Base-by-base conservation (phyloP, 1,140 invertebrate species). In the Pseudoatta argentina region DNA sequence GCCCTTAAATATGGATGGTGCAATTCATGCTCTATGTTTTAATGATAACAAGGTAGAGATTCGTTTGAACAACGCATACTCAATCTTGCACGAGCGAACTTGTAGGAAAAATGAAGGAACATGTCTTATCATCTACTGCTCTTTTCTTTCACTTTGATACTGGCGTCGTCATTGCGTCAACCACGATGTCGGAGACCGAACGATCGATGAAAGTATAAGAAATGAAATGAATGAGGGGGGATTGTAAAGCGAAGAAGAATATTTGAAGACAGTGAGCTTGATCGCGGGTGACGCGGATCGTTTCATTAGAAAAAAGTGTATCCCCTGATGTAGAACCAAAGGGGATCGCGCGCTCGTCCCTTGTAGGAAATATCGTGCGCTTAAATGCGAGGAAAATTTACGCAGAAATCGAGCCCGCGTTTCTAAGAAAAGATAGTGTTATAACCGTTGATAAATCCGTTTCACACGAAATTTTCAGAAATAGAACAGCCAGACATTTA, bases 181-280 rank as follows among this genome's bases (percentile, higher is more conserved):
- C 53, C 34, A 55, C 79, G 34, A 73, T 61, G 69, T 61, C 67
- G 24, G 55, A 82, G 79, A 82, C 67, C 18, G 55, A 24, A 51
- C 79, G 69, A 83, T 83, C 79, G 79, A 83, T 83, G 27, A 61
- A 48, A 83, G 24, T 75, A 83, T 73, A 73, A 83, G 79, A 75
- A 83, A 83, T 63, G 39, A 51, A 83, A 75, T 24, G 39, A 51
- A 75, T 24, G 14, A 75, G 30, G 12, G 7, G 24, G 12, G 69
- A 51, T 63, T 75, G 55, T 75, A 75, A 83, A 75, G 55, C 79
- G 55, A 48, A 39, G 55, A 67, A 69, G 63, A 51, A 51, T 44
- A 73, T 48, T 83, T 83, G 39, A 75, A 75, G 79, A 83, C 55
- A 83, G 39, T n/a, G 69, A 34, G 34, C 55, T 64, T 75, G 55